Evolutionary conservation across 2,888 invertebrate species (phyloP), one percentile per base, ranked within the genome.

Genomic region (Agrilus cyanescens): DNA sequence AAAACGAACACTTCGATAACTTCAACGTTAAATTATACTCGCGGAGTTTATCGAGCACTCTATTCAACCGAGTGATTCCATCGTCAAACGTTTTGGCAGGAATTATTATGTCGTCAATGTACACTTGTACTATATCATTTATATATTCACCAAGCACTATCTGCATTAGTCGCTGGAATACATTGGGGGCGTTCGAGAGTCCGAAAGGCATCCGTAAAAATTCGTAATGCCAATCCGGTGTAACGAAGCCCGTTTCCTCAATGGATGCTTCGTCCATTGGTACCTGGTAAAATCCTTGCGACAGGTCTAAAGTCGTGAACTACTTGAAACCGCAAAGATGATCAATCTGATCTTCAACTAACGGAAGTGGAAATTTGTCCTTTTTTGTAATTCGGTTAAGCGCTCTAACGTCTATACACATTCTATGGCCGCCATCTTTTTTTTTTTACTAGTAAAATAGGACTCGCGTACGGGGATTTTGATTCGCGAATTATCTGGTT

Each of bases 251-350:
- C 8, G 48, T 55, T 37, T 51, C 54, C 3, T 47, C 18, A 31
- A 50, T 46, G 5, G 49, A 48, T n/a, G 47, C 47, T 15, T 37
- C 44, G 10, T 48, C 40, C 46, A 60, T 55, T 1, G 56, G 56
- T 12, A 63, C 59, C 40, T 63, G 62, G 37, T 55, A 50, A 45
- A 55, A 57, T 1, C 59, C 60, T 12, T 46, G 41, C 2, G 48
- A 38, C 46, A 59, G 40, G 43, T 62, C 58, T 4, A 60, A 42
- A 1, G 48, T 46, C 3, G 58, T 54, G 39, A 53, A 61, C 36
- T 46, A 44, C 18, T 41, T 43, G 2, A 48, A 46, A 13, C 46
- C 46, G 2, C 49, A 44, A 4, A 62, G 37, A 0, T 49, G 35
- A 34, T 59, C 53, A 10, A 59, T 15, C 8, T 54, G 44, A 16